These are phyloP conservation scores for Gymnothorax reevesii DNA, from an alignment of 2,797 vertebrate genomes.

Conservation along the genomic window DNA sequence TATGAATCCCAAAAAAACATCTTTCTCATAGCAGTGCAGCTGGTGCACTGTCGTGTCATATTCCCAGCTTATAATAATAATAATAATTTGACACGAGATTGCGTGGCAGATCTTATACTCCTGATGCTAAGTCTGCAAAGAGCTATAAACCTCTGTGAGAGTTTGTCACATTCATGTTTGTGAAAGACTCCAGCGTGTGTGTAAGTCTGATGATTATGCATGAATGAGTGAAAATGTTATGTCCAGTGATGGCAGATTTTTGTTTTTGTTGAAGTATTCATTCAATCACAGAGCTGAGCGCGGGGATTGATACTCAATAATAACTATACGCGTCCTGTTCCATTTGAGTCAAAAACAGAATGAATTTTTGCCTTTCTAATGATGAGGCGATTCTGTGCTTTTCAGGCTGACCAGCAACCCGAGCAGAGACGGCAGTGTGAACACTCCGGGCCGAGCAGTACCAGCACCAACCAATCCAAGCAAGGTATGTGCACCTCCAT, in stretches of 20 bases:
- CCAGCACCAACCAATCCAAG: background rate
- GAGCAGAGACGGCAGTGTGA: too few relatives aligned
- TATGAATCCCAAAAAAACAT: background rate
- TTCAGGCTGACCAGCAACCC: too few relatives aligned
- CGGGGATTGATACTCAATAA: too few relatives aligned
- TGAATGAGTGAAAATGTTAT: background rate
- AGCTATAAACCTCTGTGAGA: background rate
- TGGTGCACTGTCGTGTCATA: background rate
- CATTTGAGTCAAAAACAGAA: too few relatives aligned
- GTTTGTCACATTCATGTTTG: background rate
- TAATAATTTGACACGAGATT: background rate
- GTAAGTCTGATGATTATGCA: background rate
- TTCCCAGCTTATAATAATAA: background rate
- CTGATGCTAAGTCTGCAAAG: background rate
- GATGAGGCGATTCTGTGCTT: too few relatives aligned
- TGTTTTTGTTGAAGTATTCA: too few relatives aligned
- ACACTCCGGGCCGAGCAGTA: background rate
- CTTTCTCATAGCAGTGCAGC: background rate
- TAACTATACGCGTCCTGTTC: too few relatives aligned
- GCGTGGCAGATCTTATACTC: background rate
- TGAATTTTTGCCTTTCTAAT: too few relatives aligned
- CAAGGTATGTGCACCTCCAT: background rate
- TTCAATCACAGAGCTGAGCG: too few relatives aligned
- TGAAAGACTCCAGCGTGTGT: background rate
- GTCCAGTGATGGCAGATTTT: too few relatives aligned